Conservation (phyloP, 2,113 vertebrate genomes). For the Anas platyrhynchos region DNA sequence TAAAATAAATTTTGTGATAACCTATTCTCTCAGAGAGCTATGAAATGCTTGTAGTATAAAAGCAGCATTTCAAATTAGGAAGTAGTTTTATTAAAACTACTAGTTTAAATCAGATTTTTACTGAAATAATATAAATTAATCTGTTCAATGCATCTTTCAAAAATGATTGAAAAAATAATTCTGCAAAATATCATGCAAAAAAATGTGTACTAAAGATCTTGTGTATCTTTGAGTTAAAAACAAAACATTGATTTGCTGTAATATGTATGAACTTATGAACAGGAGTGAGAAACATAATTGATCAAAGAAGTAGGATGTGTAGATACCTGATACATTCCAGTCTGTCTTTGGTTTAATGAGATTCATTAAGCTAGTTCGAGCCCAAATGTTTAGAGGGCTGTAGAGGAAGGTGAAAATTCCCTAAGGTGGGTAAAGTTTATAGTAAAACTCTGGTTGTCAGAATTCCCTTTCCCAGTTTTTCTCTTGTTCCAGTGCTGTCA, state of each 20-base stretch:
- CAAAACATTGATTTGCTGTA: neutral
- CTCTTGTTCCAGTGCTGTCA: neutral
- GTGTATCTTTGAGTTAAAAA: neutral
- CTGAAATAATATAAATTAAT: neutral
- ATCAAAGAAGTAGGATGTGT: neutral
- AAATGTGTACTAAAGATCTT: neutral
- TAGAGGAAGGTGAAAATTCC: neutral
- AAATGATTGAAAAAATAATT: neutral
- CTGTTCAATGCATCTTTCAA: neutral
- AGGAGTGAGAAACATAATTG: neutral
- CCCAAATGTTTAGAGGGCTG: neutral
- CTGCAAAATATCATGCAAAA: neutral
- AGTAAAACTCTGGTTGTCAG: neutral
- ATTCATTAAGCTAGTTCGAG: neutral
- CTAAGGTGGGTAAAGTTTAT: neutral
- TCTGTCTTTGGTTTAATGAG: neutral
- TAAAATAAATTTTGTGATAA: neutral
- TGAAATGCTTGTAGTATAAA: neutral
- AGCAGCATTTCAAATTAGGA: neutral
- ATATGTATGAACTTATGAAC: neutral
- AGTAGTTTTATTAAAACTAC: neutral
- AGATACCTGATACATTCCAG: neutral
- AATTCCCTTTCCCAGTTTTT: neutral
- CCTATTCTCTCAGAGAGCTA: neutral
- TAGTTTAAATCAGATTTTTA: neutral